Evolutionary conservation across 2,797 vertebrate species (phyloP).

Genomic region (Diplodus puntazzo): DNA sequence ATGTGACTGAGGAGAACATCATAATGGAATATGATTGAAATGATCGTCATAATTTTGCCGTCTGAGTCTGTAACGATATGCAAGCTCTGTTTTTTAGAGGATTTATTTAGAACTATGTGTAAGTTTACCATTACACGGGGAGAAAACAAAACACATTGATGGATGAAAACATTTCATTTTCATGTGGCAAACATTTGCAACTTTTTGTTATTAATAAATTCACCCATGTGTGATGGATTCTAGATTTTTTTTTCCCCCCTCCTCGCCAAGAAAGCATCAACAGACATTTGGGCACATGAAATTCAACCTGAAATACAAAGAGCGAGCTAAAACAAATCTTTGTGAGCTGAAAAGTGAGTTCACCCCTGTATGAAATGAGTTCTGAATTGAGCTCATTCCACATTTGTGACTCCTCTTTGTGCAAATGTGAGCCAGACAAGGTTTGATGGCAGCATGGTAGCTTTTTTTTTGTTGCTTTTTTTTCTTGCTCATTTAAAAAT

Average conservation of each 20-base stretch:
- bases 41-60: constrained; percentile 84
- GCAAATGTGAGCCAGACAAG: constrained; percentile 48
- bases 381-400: constrained; percentile 72
- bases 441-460: constrained; percentile 40
- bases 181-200: constrained; percentile 79
- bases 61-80: constrained; percentile 81
- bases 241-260: constrained; percentile 46
- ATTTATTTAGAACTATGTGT: constrained; percentile 75
- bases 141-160: constrained; percentile 66
- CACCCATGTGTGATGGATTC: constrained; percentile 71
- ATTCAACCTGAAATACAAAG: constrained; percentile 64
- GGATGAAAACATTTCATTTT: constrained; percentile 82
- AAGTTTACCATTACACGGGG: constrained; percentile 69
- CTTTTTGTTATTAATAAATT: constrained; percentile 81
- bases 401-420: constrained; percentile 60
- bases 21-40: constrained; percentile 88
- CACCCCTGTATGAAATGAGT: constrained; percentile 73
- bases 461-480: background rate
- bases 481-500: constrained; percentile 11
- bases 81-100: constrained; percentile 76
- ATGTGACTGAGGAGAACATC: constrained; percentile 84
- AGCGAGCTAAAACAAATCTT: constrained; percentile 70
- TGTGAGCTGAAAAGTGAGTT: constrained; percentile 73
- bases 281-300: constrained; percentile 70
- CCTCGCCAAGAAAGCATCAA: constrained; percentile 65